These are phyloP conservation scores for Caenorhabditis sp. DNA, from an alignment of 2,888 invertebrate species.

Conservation along the genomic window DNA sequence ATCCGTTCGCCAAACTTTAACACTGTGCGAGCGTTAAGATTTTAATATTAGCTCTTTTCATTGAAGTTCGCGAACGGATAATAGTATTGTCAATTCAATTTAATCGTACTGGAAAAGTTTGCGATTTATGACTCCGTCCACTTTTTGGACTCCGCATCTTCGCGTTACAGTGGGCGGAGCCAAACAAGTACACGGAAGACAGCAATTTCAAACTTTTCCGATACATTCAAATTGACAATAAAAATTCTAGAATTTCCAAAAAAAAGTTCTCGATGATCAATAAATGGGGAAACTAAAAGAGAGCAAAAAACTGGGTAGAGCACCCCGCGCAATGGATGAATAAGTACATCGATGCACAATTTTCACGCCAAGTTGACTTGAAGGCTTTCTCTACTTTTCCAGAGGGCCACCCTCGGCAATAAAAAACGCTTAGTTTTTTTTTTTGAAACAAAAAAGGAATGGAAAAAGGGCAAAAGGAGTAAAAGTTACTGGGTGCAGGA, in stretches of 20 bases:
- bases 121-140: no score
- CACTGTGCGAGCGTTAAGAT: no score
- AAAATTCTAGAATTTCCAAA: background rate
- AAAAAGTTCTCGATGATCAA: background rate
- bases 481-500: slow-evolving; percentile 7
- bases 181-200: no score
- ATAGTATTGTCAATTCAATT: no score
- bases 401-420: slow-evolving; percentile 30
- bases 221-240: no score
- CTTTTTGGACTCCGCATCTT: no score
- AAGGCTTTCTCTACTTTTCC: slow-evolving; percentile 1
- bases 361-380: slow-evolving; percentile 66
- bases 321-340: slow-evolving; percentile 6
- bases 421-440: slow-evolving; percentile 53
- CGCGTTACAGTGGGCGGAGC: no score
- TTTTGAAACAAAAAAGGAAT: slow-evolving; percentile 63
- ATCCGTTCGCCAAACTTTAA: no score
- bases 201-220: no score
- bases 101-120: no score
- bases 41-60: no score
- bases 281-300: slow-evolving; percentile 24
- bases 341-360: slow-evolving; percentile 65
- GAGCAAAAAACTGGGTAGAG: slow-evolving; percentile 28
- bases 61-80: no score
- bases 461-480: slow-evolving; percentile 11